A percentile compares a stretch with the other conserved stretches of the same genome.
phyloP scores from a whole-genome alignment of 2,113 vertebrate species.

The Crotalus tigris region DNA sequence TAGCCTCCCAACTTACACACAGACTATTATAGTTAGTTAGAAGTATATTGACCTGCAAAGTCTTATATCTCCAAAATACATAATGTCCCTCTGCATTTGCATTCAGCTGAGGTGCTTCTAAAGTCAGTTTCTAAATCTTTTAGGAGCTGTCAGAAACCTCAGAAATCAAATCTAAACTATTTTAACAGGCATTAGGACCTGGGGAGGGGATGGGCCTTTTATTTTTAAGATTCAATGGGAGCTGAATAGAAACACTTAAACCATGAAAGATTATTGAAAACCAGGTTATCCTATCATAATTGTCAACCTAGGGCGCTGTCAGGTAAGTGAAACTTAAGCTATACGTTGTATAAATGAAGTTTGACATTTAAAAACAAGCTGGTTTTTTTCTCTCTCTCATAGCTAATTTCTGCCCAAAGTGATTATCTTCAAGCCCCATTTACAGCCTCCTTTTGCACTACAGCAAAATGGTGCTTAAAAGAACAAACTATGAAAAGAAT shows the following conservation, averaged over 20 bases:
- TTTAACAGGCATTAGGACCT: conserved; percentile 62
- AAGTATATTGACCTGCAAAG: conserved; percentile 72
- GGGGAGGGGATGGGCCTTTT: conserved; percentile 47
- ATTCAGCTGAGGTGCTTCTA: conserved; percentile 66
- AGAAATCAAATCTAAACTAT: conserved; percentile 75
- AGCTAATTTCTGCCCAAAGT: conserved; percentile 60
- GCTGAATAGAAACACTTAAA: conserved; percentile 59
- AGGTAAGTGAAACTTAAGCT: conserved; percentile 57
- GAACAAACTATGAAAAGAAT: background rate
- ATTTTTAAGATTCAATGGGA: conserved; percentile 71
- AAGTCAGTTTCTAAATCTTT: conserved; percentile 77
- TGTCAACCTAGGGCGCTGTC: conserved; percentile 65
- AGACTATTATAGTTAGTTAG: conserved; percentile 25
- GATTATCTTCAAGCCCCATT: conserved; percentile 51
- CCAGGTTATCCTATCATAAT: conserved; percentile 62
- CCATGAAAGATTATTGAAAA: conserved; percentile 66
- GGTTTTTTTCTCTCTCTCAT: conserved; percentile 15
- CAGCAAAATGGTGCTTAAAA: conserved; percentile 28
- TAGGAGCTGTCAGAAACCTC: conserved; percentile 74
- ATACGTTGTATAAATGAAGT: conserved; percentile 59
- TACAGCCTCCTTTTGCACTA: conserved; percentile 35
- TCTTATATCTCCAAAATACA: conserved; percentile 61
- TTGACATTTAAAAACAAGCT: conserved; percentile 58
- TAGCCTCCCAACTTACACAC: background rate
- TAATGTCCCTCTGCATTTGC: conserved; percentile 31